Evolutionary conservation across 2,888 invertebrate genomes (phyloP).

Genomic region (Dyspetes luteomarginatus): DNA sequence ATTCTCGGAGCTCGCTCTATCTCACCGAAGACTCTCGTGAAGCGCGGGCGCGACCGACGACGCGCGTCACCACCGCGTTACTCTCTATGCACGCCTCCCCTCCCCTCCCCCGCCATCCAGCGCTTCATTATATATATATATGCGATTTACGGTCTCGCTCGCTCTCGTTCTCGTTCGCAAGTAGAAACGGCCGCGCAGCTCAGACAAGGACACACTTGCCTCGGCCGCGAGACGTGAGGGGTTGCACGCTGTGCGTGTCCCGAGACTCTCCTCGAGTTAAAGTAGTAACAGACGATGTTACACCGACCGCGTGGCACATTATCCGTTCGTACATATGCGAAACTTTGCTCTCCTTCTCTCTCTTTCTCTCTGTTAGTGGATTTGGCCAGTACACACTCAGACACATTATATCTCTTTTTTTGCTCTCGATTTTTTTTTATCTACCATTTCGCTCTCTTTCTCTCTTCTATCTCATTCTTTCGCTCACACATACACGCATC

Average conservation of each 20-base stretch:
- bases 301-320: slow-evolving; percentile 67
- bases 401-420: slow-evolving; percentile 42
- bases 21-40: neutral
- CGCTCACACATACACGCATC: too few relatives aligned
- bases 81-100: neutral
- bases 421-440: slow-evolving; percentile 41
- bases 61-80: slow-evolving; percentile 9
- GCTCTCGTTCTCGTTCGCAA: neutral
- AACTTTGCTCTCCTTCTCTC: slow-evolving; percentile 39
- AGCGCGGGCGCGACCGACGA: slow-evolving; percentile 3
- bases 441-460: slow-evolving; percentile 43
- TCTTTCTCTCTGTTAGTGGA: slow-evolving; percentile 39
- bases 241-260: slow-evolving; percentile 12
- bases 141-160: too few relatives aligned
- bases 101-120: too few relatives aligned
- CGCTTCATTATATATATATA: neutral
- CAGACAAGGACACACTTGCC: slow-evolving; percentile 35
- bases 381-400: slow-evolving; percentile 57
- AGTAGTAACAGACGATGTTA: slow-evolving; percentile 60
- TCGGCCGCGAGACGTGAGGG: neutral
- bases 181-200: slow-evolving; percentile 40
- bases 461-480: slow-evolving; percentile 3
- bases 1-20: neutral
- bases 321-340: slow-evolving; percentile 57
- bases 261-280: slow-evolving; percentile 50